These are phyloP conservation scores for Rhodeus uyekii DNA, from an alignment of 2,797 vertebrate genomes.

Conservation along the genomic window DNA sequence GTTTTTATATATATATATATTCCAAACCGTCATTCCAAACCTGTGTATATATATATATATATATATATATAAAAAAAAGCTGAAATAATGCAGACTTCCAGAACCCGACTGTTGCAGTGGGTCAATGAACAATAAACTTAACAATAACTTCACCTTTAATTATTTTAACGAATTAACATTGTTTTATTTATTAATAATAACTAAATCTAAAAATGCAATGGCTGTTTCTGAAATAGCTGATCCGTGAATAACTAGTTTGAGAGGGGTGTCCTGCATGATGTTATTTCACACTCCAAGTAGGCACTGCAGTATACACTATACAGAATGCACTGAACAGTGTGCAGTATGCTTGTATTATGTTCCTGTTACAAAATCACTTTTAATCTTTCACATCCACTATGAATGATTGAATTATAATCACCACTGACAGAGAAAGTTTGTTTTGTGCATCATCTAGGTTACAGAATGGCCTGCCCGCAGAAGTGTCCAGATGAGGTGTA, in stretches of 20 bases:
- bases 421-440: not conserved
- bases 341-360: not conserved
- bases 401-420: not conserved
- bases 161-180: not conserved
- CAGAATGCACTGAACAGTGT: not conserved
- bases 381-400: not conserved
- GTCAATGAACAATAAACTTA: not conserved
- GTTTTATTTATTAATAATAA: no score
- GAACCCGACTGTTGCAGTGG: no score
- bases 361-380: no score
- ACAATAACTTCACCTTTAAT: not conserved
- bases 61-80: no score
- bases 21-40: no score
- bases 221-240: not conserved
- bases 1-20: no score
- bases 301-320: not conserved
- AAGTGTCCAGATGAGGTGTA: conserved; percentile 95
- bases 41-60: no score
- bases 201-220: no score
- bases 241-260: not conserved
- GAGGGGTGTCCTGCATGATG: not conserved
- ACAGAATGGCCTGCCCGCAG: conserved; percentile 93
- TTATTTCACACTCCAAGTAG: not conserved
- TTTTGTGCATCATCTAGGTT: conserved; percentile 76
- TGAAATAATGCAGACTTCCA: not conserved